Percentiles rank a stretch among this genome's conserved stretches.
Conservation (phyloP, 1,140 invertebrate genomes). For the Polypedilum pembai region DNA sequence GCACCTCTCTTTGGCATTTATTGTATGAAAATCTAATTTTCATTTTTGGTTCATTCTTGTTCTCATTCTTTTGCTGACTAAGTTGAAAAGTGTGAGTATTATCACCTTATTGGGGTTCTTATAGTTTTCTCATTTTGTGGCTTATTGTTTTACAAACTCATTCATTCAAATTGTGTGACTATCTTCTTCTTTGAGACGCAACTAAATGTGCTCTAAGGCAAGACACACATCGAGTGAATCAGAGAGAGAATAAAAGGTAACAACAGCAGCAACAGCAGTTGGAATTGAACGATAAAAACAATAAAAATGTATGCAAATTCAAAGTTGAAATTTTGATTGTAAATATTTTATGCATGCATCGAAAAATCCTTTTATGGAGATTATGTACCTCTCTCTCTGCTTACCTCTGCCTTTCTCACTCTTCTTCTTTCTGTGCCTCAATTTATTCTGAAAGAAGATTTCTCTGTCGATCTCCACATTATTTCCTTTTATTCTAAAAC, state of each 20-base stretch:
- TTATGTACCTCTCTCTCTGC: background rate
- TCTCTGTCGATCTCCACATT: background rate
- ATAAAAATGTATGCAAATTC: constrained; percentile 28
- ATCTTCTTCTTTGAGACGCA: background rate
- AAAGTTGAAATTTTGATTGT: constrained; percentile 25
- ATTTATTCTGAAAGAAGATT: constrained; percentile 22
- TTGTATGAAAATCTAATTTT: constrained; percentile 16
- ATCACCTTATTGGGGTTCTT: constrained; percentile 20
- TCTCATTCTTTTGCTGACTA: background rate
- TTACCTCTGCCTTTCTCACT: too few relatives aligned
- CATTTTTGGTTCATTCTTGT: background rate
- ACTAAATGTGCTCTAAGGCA: background rate
- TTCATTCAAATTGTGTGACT: background rate
- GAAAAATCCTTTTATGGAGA: constrained; percentile 25
- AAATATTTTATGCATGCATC: constrained; percentile 26
- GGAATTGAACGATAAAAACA: constrained; percentile 27
- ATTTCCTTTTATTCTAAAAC: too few relatives aligned
- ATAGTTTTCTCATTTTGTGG: constrained; percentile 27
- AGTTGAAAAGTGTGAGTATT: background rate
- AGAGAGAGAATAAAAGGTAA: background rate
- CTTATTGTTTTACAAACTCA: constrained; percentile 24
- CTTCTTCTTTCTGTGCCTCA: constrained; percentile 1
- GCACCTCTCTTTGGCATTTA: background rate
- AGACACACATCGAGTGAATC: too few relatives aligned
- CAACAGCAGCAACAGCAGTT: background rate